These are phyloP conservation scores for Notarius lentiginosus DNA, from an alignment of 2,113 vertebrate species.

Conservation along the genomic window DNA sequence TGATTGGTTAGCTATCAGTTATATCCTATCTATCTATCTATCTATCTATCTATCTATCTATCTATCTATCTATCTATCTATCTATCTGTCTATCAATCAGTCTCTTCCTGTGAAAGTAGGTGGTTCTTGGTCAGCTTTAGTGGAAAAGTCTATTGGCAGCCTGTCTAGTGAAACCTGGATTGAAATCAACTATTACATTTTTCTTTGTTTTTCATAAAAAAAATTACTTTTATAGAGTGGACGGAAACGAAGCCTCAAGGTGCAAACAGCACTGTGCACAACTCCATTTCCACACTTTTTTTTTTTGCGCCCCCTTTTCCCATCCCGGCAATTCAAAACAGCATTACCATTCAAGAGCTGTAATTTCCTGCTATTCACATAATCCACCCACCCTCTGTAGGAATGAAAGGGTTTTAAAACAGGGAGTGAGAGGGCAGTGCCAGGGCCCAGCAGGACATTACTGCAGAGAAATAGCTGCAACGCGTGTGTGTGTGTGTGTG, in stretches of 20 bases:
- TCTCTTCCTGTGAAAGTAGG: not conserved
- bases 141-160: not conserved
- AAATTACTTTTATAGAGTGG: not conserved
- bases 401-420: slow-evolving; percentile 31
- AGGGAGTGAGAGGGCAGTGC: slow-evolving; percentile 28
- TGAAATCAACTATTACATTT: not conserved
- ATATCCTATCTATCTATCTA: not conserved
- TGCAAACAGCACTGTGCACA: not conserved
- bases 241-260: not conserved
- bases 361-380: slow-evolving; percentile 38
- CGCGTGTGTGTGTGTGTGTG: not conserved
- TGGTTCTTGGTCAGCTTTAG: not conserved
- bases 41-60: too few relatives aligned
- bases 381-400: slow-evolving; percentile 32
- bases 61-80: too few relatives aligned
- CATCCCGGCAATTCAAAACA: slow-evolving; percentile 18
- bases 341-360: slow-evolving; percentile 36
- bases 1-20: not conserved
- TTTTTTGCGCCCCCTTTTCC: not conserved
- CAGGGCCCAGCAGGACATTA: slow-evolving; percentile 15
- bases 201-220: not conserved
- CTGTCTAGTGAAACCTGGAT: not conserved
- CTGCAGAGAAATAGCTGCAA: slow-evolving; percentile 47
- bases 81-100: not conserved
- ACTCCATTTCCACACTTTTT: not conserved